Base-by-base conservation (phyloP, 2,797 vertebrate species). In the Lateolabrax maculatus region DNA sequence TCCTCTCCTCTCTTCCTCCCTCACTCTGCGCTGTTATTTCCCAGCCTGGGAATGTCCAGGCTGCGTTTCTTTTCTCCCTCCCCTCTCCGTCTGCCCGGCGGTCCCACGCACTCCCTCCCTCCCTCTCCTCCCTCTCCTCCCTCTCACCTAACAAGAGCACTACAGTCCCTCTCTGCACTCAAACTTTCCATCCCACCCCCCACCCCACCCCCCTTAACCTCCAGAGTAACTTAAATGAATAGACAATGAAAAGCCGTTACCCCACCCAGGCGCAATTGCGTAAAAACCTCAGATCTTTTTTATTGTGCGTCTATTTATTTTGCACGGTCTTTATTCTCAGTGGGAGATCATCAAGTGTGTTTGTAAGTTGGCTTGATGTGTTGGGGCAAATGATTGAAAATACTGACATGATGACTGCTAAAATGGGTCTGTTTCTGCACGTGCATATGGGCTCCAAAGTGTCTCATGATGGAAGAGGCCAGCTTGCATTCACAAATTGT, bases 101-200 rank as follows among this genome's bases (percentile, higher is more conserved):
- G 81, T 85, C 84, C 74, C 82, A 88, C 77, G 48, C 68, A 77
- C 82, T 75, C 75, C 75, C 79, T 67, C 83, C 82, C 82, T 37
- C 41, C 48, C 63, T 25, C 43, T 44, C 65, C 68, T 43, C 68
- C 25, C 25, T 58, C 71, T 52, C 69, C 81, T 70, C 74, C n/a
- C 75, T 58, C 84, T 79, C 81, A 85, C 87, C 90, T 88, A 93
- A 93, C 93, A 94, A 93, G 91, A 91, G 89, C 84, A 18, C 91
- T 55, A 93, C 93, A 95, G 94, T 94, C 85, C 73, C 66, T 44
- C 83, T 86, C 74, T 61, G 29, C 89, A 66, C 91, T 93, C 92
- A 93, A 89, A 92, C 92, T 94, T 94, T 94, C 94, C 92, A 86
- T 84, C 91, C 84, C 79, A 51, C 72, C 74, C 82, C 71, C 65